Evolutionary conservation across 2,888 invertebrate genomes (phyloP).

Genomic region (Caenorhabditis virilis): DNA sequence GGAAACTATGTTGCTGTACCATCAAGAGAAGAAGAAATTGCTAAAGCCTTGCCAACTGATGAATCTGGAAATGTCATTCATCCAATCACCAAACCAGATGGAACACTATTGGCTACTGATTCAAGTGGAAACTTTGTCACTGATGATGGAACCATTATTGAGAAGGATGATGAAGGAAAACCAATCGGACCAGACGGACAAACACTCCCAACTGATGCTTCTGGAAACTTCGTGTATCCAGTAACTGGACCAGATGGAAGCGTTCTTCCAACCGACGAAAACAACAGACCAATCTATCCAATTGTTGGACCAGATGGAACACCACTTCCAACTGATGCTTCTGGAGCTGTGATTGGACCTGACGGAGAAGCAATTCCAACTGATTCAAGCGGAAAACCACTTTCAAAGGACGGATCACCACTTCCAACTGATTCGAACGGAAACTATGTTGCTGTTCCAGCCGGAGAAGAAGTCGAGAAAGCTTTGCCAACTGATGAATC

Average conservation of each 20-base stretch:
- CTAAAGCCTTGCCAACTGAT: slow-evolving; percentile 22
- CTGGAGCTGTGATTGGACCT: slow-evolving; percentile 3
- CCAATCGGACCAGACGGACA: slow-evolving; percentile 15
- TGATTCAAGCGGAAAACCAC: slow-evolving; percentile 4
- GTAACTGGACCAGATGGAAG: slow-evolving; percentile 15
- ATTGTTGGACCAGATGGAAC: slow-evolving; percentile 7
- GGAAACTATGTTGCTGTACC: slow-evolving; percentile 22
- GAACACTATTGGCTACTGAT: slow-evolving; percentile 8
- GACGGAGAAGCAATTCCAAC: slow-evolving; percentile 1
- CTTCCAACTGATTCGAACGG: slow-evolving; percentile 8
- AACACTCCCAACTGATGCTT: slow-evolving; percentile 10
- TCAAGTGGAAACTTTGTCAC: slow-evolving; percentile 1
- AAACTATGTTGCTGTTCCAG: slow-evolving; percentile 5
- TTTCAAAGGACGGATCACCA: slow-evolving; percentile 1
- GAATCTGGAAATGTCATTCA: slow-evolving; percentile 25
- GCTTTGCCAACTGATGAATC: slow-evolving; percentile 3
- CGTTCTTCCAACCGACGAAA: slow-evolving; percentile 14
- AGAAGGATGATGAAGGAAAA: slow-evolving; percentile 6
- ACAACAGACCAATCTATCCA: slow-evolving; percentile 7
- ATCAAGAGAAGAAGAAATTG: not conserved
- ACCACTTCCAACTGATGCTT: slow-evolving; percentile 25
- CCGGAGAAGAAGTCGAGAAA: not conserved
- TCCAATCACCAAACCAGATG: slow-evolving; percentile 25
- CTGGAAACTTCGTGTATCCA: slow-evolving; percentile 11
- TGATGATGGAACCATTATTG: slow-evolving; percentile 5